A percentile compares a stretch with the other conserved stretches of the same genome.
Conservation (phyloP, 2,113 vertebrate genomes). For the Zosterops japonicus region DNA sequence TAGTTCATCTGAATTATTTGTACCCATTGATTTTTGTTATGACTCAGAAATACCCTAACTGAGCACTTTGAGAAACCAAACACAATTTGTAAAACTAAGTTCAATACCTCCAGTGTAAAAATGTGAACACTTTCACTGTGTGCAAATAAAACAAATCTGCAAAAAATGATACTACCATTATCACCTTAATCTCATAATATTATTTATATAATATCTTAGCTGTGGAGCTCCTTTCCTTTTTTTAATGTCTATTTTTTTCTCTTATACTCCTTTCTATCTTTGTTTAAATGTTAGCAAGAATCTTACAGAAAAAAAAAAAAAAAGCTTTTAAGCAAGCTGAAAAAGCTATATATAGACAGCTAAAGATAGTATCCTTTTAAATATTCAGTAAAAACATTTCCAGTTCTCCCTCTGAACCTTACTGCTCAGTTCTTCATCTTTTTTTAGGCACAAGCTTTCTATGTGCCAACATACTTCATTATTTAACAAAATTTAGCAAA, state of each 20-base stretch:
- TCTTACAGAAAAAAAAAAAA: background rate
- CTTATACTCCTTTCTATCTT: background rate
- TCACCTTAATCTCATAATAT: background rate
- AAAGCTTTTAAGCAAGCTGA: conserved; percentile 3
- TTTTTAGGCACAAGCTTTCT: conserved; percentile 51
- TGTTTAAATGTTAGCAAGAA: background rate
- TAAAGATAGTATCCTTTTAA: conserved; percentile 65
- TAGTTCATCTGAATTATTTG: background rate
- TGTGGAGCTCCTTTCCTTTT: background rate
- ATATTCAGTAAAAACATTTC: conserved; percentile 54
- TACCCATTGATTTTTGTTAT: conserved; percentile 9
- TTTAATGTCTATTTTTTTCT: background rate
- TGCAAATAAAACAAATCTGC: conserved; percentile 4
- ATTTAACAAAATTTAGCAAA: conserved; percentile 58
- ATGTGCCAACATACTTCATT: conserved; percentile 48
- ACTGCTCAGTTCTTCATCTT: conserved; percentile 34
- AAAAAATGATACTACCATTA: conserved; percentile 6
- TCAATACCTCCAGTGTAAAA: background rate
- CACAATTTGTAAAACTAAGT: background rate
- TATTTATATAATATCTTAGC: background rate
- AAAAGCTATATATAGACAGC: conserved; percentile 49
- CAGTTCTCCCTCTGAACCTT: conserved; percentile 50
- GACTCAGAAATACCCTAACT: background rate
- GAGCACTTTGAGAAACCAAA: background rate
- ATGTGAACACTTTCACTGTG: background rate